These are phyloP conservation scores for Seriola dumerili DNA, from an alignment of 2,113 vertebrate species.

Conservation along the genomic window DNA sequence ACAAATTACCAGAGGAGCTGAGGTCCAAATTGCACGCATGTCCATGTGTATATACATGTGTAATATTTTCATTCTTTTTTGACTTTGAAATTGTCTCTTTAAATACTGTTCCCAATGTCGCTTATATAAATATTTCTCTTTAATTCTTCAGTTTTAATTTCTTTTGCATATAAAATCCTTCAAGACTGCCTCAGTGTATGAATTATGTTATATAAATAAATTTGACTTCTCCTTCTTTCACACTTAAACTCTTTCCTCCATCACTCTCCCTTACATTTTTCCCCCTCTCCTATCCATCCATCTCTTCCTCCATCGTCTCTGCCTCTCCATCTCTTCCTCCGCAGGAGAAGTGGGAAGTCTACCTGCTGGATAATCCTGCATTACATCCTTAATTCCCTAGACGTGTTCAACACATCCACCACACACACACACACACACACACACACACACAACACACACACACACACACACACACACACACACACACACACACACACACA, in stretches of 20 bases:
- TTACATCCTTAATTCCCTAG: constrained; percentile 79
- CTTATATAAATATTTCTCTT: constrained; percentile 20
- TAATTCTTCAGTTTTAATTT: constrained; percentile 41
- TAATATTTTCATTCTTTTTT: constrained; percentile 27
- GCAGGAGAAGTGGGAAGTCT: constrained; percentile 72
- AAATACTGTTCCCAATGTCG: background rate
- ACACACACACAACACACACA: constrained; percentile 12
- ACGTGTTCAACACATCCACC: constrained; percentile 46
- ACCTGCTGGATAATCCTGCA: constrained; percentile 82
- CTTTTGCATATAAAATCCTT: constrained; percentile 1
- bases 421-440: constrained; percentile 2
- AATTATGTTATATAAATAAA: constrained; percentile 10
- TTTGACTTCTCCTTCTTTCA: background rate
- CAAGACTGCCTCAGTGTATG: background rate
- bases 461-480: too few species aligned
- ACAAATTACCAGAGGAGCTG: constrained; percentile 33
- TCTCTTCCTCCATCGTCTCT: background rate
- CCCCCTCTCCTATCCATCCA: constrained; percentile 5
- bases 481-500: too few species aligned
- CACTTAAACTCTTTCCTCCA: background rate
- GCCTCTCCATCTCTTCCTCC: constrained; percentile 39
- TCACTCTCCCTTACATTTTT: background rate
- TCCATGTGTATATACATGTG: background rate
- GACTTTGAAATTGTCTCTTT: constrained; percentile 15
- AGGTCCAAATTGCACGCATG: background rate